Base-by-base conservation (phyloP, 2,797 vertebrate genomes). In the Arctocebus calabarensis region DNA sequence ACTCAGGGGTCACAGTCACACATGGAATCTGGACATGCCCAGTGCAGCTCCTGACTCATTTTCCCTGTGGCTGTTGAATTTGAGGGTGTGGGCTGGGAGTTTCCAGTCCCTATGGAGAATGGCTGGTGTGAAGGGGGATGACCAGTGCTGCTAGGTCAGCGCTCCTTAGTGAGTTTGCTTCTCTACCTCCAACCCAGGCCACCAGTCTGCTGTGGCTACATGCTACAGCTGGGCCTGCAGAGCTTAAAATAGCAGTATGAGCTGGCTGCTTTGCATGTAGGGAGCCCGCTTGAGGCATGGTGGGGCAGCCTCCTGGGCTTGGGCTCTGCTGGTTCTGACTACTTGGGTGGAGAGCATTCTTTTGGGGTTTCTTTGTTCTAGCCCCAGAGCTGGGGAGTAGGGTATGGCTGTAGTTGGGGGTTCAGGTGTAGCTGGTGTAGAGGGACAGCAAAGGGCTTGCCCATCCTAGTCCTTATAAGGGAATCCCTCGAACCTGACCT, bases 201-300 rank as follows among this genome's bases (percentile, higher is more conserved):
- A 4, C 66, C 32, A 66, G 94, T 94, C 94, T 14, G 59, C 77
- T 62, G 71, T 48, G 91, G 78, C 85, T 94, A 87, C 52, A 79
- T 95, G 96, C 94, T 97, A 9, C 55, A 96, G 96, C 94, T 94
- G 84, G 94, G 94, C 86, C 95, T 4, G 7, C 52, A 83, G 96
- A 89, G 87, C 96, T 97, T 96, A 98, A 98, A 98, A 97, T 98
- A 98, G 96, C 83, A 78, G 57, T 22, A 27, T 98, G 97, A 97
- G 96, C 95, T 97, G 88, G 94, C 94, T 0, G 6, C 48, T 74
- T 61, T 84, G 90, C 82, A 92, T 83, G 88, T 88, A 95, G 96
- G 96, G 95, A 86, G 78, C 68, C 94, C 20, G 73, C 94, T 23
- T 2, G 81, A 87, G 94, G 95, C 29, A 0, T 71, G 82, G 78